These are phyloP conservation scores for Mus spretus DNA, from an alignment of 2,797 vertebrate species.

Conservation along the genomic window DNA sequence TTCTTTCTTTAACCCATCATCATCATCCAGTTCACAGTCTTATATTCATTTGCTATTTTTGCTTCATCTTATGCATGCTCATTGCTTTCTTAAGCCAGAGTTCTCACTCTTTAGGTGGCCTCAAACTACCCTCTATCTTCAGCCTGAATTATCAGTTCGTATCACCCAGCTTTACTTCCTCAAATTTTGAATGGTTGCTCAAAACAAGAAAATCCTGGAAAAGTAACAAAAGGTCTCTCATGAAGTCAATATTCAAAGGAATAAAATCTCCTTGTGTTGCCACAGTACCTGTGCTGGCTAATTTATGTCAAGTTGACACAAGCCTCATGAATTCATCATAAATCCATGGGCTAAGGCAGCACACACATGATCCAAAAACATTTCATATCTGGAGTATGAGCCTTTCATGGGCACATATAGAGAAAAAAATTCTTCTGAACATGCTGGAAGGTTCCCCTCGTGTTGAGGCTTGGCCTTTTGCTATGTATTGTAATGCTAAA, in stretches of 20 bases:
- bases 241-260: constrained; percentile 2
- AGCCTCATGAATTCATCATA: background rate
- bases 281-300: background rate
- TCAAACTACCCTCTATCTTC: background rate
- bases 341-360: background rate
- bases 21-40: background rate
- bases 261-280: background rate
- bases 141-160: background rate
- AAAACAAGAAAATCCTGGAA: background rate
- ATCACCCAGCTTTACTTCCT: too few relatives aligned
- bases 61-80: background rate
- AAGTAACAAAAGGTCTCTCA: background rate
- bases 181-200: background rate
- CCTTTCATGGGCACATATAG: background rate
- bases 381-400: background rate
- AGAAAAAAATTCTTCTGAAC: background rate
- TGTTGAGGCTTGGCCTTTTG: too few relatives aligned
- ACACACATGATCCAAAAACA: background rate
- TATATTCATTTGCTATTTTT: background rate
- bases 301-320: background rate
- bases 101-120: background rate
- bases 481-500: too few relatives aligned
- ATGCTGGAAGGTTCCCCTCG: background rate
- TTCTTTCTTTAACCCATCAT: background rate
- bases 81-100: background rate